Evolutionary conservation across 2,888 invertebrate genomes (phyloP).

Genomic region (Tricholauxania praeusta): DNA sequence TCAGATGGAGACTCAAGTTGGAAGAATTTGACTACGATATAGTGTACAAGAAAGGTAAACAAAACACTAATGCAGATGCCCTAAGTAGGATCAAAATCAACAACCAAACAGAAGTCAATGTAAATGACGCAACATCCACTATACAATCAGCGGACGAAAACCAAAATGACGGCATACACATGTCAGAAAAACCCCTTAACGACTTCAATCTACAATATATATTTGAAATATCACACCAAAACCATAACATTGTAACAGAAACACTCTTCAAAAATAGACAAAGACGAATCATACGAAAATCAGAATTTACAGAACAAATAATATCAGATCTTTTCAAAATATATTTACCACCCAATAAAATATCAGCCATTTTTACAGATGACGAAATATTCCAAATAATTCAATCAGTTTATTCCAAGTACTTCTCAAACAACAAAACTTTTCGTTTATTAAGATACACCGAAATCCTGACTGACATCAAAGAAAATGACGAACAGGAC

Average conservation of each 20-base stretch:
- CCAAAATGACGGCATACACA: too few species aligned
- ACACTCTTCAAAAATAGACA: slow-evolving; percentile 21
- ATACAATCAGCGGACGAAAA: too few species aligned
- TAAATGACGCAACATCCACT: too few species aligned
- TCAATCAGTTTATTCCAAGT: slow-evolving; percentile 20
- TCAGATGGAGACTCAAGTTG: too few species aligned
- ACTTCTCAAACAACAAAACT: too few species aligned
- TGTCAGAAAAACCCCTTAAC: slow-evolving; percentile 44
- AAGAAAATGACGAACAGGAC: slow-evolving; percentile 44
- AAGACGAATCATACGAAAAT: slow-evolving; percentile 19
- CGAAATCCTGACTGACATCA: slow-evolving; percentile 42
- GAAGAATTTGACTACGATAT: too few species aligned
- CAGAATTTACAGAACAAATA: slow-evolving; percentile 29
- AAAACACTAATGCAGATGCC: too few species aligned
- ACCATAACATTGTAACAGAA: slow-evolving; percentile 10
- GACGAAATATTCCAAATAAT: slow-evolving; percentile 31
- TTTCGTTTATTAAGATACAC: slow-evolving; percentile 40
- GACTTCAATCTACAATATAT: slow-evolving; percentile 42
- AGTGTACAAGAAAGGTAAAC: too few species aligned
- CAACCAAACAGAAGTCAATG: too few species aligned
- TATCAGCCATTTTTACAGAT: slow-evolving; percentile 39
- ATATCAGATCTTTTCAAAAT: slow-evolving; percentile 26
- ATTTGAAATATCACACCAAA: slow-evolving; percentile 35
- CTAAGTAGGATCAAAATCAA: too few species aligned
- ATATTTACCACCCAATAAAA: slow-evolving; percentile 35